Evolutionary conservation across 2,797 vertebrate species (phyloP).

Genomic region (Vespertilio murinus): DNA sequence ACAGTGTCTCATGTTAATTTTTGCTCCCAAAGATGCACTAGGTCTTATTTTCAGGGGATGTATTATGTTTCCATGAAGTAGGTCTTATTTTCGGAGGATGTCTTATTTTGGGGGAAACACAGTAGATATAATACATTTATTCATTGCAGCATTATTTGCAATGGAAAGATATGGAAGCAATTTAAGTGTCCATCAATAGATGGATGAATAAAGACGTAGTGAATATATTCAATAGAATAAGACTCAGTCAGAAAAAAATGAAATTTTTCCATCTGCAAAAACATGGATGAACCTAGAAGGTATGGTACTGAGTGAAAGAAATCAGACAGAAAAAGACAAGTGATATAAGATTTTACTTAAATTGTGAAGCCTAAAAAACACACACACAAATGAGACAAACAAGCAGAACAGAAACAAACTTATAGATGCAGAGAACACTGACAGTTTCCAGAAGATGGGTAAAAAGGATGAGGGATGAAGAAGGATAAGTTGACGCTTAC

Average conservation of each 20-base stretch:
- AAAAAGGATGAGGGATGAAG: neutral
- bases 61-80: no score
- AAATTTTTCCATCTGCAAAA: neutral
- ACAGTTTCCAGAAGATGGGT: neutral
- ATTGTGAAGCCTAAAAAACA: neutral
- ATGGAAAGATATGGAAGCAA: neutral
- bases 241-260: neutral
- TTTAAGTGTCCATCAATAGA: neutral
- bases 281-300: neutral
- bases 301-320: neutral
- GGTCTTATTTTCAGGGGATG: no score
- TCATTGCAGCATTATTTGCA: neutral
- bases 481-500: neutral
- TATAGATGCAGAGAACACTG: neutral
- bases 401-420: neutral
- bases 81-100: no score
- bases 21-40: no score
- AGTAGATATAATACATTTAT: neutral
- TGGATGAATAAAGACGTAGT: neutral
- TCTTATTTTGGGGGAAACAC: no score
- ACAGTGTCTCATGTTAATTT: no score
- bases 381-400: neutral
- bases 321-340: neutral
- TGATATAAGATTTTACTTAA: neutral
- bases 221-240: neutral